Base-by-base conservation (phyloP, 2,888 invertebrate species). In the Pheosia gnoma region DNA sequence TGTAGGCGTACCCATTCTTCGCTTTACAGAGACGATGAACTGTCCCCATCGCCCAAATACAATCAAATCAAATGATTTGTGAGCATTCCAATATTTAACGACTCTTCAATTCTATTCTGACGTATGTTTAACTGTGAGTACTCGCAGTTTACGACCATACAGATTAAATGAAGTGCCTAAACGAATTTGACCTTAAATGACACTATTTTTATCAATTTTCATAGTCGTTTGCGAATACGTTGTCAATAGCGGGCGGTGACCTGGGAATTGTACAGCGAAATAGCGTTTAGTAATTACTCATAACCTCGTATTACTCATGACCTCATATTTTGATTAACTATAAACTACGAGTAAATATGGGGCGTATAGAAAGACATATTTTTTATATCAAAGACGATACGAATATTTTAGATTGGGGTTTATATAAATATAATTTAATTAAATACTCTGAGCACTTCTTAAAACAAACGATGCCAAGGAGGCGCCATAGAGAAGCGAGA, bases 141-240 rank as follows among this genome's bases (percentile, higher is more conserved):
- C 25, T 25, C 25, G 25, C 25, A 11, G 39, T 56, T 49, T 47
- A 57, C 38, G 51, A 58, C 39, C 47, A 38, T 61, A 63, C 57
- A 54, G 41, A 59, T 66, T 63, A 67, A 58, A 57, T 55, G 64
- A 76, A 67, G 59, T 59, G 62, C 58, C 59, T 60, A 61, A 73
- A 68, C 63, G 47, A 63, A 47, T 69, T 66, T 75, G 72, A 73
- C 75, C 71, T 43, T 7, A 64, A 68, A 63, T 62, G 67, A 63
- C 59, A 68, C 43, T 65, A 65, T 67, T 68, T 65, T 69, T 68
- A 62, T 62, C 38, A 72, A 72, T 68, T 67, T 68, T 63, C 68
- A 66, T 67, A 53, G 62, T 54, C 56, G 66, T 67, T 75, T 62
- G 76, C 64, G 59, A 70, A 73, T 75, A 70, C 47, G 56, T 59